These are phyloP conservation scores for Drosophila pseudotakahashii DNA, from an alignment of 2,888 invertebrate genomes.

Conservation along the genomic window DNA sequence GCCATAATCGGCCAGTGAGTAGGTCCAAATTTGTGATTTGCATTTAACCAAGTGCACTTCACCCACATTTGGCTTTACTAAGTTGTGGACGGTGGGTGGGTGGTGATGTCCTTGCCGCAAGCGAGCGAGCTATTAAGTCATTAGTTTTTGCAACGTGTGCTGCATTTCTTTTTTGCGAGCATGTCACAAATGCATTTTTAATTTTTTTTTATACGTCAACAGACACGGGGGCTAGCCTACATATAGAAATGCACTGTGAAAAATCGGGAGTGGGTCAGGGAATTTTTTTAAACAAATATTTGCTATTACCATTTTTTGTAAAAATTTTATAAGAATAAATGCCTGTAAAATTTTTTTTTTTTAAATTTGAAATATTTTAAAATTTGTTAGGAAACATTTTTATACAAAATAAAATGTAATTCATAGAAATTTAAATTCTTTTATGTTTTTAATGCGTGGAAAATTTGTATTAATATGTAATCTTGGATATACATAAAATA, in stretches of 20 bases:
- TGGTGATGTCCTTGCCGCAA: conserved; percentile 35
- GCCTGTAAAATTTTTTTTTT: no score
- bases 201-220: conserved; percentile 48
- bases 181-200: conserved; percentile 61
- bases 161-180: conserved; percentile 51
- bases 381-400: no score
- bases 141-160: conserved; percentile 72
- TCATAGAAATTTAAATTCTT: no score
- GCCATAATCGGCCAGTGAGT: conserved; percentile 38
- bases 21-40: conserved; percentile 36
- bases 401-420: no score
- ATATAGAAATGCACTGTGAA: conserved; percentile 9
- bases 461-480: no score
- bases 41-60: conserved; percentile 35
- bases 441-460: no score
- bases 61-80: conserved; percentile 22
- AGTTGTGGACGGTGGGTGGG: no score
- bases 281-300: no score
- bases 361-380: no score
- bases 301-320: no score
- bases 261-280: not conserved
- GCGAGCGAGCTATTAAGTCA: conserved; percentile 78
- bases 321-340: no score
- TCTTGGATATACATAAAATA: no score
- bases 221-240: conserved; percentile 8